These are phyloP conservation scores for Patiria miniata DNA, from an alignment of 35 echinoderm and acorn worm genomes.

Conservation along the genomic window DNA sequence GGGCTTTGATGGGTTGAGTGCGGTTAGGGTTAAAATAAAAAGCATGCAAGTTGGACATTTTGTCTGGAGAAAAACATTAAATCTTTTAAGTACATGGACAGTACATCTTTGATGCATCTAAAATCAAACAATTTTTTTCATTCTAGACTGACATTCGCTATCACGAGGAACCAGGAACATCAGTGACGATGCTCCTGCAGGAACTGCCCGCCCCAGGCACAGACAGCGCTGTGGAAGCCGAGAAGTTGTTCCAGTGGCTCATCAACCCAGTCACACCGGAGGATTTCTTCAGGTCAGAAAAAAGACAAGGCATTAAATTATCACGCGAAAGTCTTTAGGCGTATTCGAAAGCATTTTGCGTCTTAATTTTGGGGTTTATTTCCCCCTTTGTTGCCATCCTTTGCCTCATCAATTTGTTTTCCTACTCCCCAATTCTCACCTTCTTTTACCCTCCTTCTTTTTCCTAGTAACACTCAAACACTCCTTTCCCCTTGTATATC, in stretches of 20 bases:
- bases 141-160: conserved; percentile 7
- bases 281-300: conserved; percentile 82
- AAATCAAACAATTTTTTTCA: too few species aligned
- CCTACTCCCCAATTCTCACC: too few species aligned
- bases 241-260: conserved; percentile 81
- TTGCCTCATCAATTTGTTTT: too few species aligned
- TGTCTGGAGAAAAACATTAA: too few species aligned
- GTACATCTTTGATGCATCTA: too few species aligned
- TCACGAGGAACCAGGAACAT: conserved; percentile 3
- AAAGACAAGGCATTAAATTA: background rate
- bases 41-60: too few species aligned
- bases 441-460: too few species aligned
- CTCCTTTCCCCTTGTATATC: too few species aligned
- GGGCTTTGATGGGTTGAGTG: too few species aligned
- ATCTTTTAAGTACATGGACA: too few species aligned
- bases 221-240: conserved; percentile 30
- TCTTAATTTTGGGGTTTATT: background rate
- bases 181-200: background rate
- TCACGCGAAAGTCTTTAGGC: background rate
- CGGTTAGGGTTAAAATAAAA: too few species aligned
- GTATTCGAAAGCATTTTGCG: background rate
- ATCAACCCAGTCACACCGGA: conserved; percentile 76
- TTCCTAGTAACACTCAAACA: too few species aligned
- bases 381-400: background rate
- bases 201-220: conserved; percentile 14